These are phyloP conservation scores for Rhagonycha lutea DNA, from an alignment of 2,888 invertebrate genomes.

Conservation along the genomic window DNA sequence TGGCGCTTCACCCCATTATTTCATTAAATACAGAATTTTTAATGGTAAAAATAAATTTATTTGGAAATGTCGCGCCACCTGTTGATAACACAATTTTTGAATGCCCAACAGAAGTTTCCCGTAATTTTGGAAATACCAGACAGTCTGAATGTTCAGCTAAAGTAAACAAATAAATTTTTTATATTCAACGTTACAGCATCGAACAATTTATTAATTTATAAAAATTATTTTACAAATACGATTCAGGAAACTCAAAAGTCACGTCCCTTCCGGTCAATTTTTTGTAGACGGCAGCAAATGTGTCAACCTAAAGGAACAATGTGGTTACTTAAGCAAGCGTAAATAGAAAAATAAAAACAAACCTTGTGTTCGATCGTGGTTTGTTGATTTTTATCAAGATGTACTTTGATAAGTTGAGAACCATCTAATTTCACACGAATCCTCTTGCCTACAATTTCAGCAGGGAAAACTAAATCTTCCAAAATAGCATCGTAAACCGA, in stretches of 20 bases:
- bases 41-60: too few relatives aligned
- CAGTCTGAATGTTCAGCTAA: neutral
- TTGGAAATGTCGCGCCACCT: too few relatives aligned
- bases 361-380: slow-evolving; percentile 99
- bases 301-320: slow-evolving; percentile 83
- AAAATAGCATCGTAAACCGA: slow-evolving; percentile 97
- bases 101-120: too few relatives aligned
- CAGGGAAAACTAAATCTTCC: slow-evolving; percentile 97
- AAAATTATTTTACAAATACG: slow-evolving; percentile 75
- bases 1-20: too few relatives aligned
- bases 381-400: slow-evolving; percentile 97
- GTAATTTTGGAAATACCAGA: too few relatives aligned
- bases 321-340: slow-evolving; percentile 14
- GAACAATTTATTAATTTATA: slow-evolving; percentile 26
- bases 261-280: slow-evolving; percentile 99
- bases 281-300: slow-evolving; percentile 98
- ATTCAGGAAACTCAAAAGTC: slow-evolving; percentile 98
- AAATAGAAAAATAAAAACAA: slow-evolving; percentile 35
- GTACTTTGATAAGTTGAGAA: slow-evolving; percentile 94
- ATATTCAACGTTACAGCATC: neutral
- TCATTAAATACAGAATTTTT: too few relatives aligned
- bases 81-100: too few relatives aligned
- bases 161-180: neutral
- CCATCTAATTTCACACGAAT: slow-evolving; percentile 96
- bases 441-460: slow-evolving; percentile 98